phyloP scores from a whole-genome alignment of 2,113 vertebrate genomes.

The Daboia siamensis region DNA sequence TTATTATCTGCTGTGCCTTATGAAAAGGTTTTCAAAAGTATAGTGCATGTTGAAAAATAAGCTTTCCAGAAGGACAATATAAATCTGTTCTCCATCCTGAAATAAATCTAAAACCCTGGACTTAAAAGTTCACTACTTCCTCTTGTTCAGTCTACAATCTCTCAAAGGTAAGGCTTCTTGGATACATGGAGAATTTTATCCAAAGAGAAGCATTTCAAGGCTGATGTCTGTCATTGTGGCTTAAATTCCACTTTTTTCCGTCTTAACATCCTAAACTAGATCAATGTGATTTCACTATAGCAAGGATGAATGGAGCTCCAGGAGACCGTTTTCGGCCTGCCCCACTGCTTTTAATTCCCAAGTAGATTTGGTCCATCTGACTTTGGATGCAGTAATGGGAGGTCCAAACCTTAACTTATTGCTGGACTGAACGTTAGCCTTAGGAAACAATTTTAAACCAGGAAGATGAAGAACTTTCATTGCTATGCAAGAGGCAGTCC shows the following conservation, averaged over 20 bases:
- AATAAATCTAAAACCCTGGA: conserved; percentile 65
- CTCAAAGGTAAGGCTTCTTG: neutral
- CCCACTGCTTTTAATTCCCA: neutral
- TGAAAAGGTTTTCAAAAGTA: conserved; percentile 54
- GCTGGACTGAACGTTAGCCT: neutral
- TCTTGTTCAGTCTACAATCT: neutral
- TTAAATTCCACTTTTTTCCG: neutral
- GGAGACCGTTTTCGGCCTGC: neutral
- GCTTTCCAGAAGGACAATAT: conserved; percentile 60
- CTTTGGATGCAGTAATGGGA: neutral
- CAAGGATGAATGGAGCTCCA: neutral
- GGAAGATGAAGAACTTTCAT: neutral
- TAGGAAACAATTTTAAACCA: neutral
- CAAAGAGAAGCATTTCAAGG: neutral
- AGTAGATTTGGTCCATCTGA: neutral
- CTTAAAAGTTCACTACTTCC: neutral
- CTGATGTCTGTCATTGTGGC: conserved; percentile 3
- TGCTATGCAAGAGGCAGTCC: neutral
- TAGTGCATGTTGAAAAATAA: conserved; percentile 53
- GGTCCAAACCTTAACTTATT: neutral
- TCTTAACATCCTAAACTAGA: neutral
- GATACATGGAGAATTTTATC: neutral
- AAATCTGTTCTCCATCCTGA: conserved; percentile 38
- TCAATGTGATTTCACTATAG: neutral
- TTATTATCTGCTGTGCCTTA: conserved; percentile 69